Evolutionary conservation across 2,888 invertebrate species (phyloP), one percentile per base, ranked within the genome.

Genomic region (Meliscaeva auricollis): DNA sequence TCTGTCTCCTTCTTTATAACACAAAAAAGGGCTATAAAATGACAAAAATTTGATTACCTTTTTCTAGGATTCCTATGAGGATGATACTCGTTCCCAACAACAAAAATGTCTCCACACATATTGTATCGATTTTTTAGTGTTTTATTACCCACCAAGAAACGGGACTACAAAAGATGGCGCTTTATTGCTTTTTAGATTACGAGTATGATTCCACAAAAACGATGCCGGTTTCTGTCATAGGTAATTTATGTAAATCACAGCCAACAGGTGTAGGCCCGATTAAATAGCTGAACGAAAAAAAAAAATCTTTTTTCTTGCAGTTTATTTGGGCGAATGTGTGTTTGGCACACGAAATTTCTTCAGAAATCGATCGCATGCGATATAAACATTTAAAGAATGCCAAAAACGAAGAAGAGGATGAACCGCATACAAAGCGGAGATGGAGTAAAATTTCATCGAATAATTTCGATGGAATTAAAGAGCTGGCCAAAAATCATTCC

Each of bases 331-430:
- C 48, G 52, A 68, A 44, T 70, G 64, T 46, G 41, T 60, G 72
- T 58, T 73, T 79, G 75, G 22, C 76, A 50, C 69, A 79, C 60
- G 77, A 76, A 87, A 77, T 82, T 87, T 87, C 82, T 77, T 46
- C 78, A 82, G 87, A 87, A 87, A 87, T 87, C 78, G 87, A 87
- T 87, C 87, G 87, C 87, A 82, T 82, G 77, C 82, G 78, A 82
- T 87, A 75, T 58, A 78, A 87, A 72, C 87, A 87, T 87, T 87
- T 82, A 69, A 87, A 60, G 82, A 87, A 87, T 87, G 73, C 87
- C 82, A 85, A 76, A 70, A 9, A 11, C 44, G 13, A 2, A 26
- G 69, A 78, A 69, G 70, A 76, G 13, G 20, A 11, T 35, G 69
- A 38, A 32, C 52, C 66, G 64, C 68, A 60, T 69, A 72, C 70